phyloP scores from a whole-genome alignment of 2,797 vertebrate genomes.

The Sphaeramia orbicularis region DNA sequence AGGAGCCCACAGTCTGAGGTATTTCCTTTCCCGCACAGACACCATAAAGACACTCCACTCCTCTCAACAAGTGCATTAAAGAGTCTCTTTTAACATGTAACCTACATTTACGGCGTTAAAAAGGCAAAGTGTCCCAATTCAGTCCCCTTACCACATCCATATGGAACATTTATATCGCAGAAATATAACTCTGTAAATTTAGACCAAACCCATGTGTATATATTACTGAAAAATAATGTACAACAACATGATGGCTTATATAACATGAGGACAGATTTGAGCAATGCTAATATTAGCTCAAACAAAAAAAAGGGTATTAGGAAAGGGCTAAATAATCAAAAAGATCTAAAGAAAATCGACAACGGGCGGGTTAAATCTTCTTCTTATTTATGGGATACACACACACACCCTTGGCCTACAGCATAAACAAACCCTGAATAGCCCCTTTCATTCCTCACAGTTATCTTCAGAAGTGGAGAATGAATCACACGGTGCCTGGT shows the following conservation, averaged over 20 bases:
- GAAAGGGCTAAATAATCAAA: slow-evolving; percentile 16
- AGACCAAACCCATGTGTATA: slow-evolving; percentile 19
- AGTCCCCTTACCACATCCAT: slow-evolving; percentile 48
- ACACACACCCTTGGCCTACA: slow-evolving; percentile 66
- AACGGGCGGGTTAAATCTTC: slow-evolving; percentile 43
- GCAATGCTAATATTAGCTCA: slow-evolving; percentile 38
- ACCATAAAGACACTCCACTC: slow-evolving; percentile 45
- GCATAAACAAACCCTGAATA: slow-evolving; percentile 77
- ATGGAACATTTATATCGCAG: slow-evolving; percentile 27
- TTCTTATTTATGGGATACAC: slow-evolving; percentile 56
- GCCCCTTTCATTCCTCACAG: slow-evolving; percentile 59
- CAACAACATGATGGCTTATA: slow-evolving; percentile 22
- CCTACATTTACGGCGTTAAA: slow-evolving; percentile 56
- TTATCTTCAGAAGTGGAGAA: slow-evolving; percentile 62
- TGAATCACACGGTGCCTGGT: slow-evolving; percentile 52
- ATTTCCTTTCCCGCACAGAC: slow-evolving; percentile 70
- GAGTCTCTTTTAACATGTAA: slow-evolving; percentile 50
- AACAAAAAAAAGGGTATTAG: not conserved
- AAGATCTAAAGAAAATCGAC: slow-evolving; percentile 36
- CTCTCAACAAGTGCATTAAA: slow-evolving; percentile 42
- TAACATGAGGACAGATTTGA: slow-evolving; percentile 29
- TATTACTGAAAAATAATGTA: slow-evolving; percentile 20
- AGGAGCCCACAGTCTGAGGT: slow-evolving; percentile 54
- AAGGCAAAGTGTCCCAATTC: slow-evolving; percentile 49
- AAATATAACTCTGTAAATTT: slow-evolving; percentile 39